These are phyloP conservation scores for Contarinia nasturtii DNA, from an alignment of 1,140 invertebrate genomes.

Conservation along the genomic window DNA sequence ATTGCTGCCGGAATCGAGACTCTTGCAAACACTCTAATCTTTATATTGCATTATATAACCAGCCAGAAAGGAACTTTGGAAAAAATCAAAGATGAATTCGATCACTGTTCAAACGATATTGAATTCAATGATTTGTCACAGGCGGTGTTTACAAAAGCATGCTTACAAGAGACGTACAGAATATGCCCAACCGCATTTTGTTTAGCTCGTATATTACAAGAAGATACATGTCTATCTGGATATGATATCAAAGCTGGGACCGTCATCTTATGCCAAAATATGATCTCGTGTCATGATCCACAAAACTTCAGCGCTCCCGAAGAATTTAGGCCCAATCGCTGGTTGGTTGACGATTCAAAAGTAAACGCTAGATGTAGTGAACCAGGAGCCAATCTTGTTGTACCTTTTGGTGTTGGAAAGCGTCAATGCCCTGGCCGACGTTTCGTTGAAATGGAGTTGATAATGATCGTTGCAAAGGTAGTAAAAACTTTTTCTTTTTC, in stretches of 20 bases:
- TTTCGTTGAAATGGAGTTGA: slow-evolving; percentile 59
- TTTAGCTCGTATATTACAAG: slow-evolving; percentile 57
- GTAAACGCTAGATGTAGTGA: slow-evolving; percentile 21
- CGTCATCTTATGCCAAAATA: slow-evolving; percentile 68
- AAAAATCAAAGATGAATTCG: slow-evolving; percentile 54
- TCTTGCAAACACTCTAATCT: slow-evolving; percentile 61
- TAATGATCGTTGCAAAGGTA: slow-evolving; percentile 54
- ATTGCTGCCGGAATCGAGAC: slow-evolving; percentile 74
- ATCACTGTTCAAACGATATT: slow-evolving; percentile 32
- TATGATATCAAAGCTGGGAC: slow-evolving; percentile 64
- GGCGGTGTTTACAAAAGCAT: slow-evolving; percentile 62
- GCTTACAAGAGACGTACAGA: slow-evolving; percentile 69
- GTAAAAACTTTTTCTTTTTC: slow-evolving; percentile 2
- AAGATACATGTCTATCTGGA: slow-evolving; percentile 52
- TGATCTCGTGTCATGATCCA: slow-evolving; percentile 58
- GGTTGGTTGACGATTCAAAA: slow-evolving; percentile 36
- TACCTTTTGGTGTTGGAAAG: slow-evolving; percentile 73
- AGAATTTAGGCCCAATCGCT: slow-evolving; percentile 63
- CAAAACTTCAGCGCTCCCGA: slow-evolving; percentile 55
- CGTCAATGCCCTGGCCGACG: slow-evolving; percentile 66
- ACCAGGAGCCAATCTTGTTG: slow-evolving; percentile 38
- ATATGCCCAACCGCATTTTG: slow-evolving; percentile 68
- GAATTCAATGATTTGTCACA: slow-evolving; percentile 37
- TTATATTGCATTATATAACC: slow-evolving; percentile 57
- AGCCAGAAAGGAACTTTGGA: slow-evolving; percentile 46